These are phyloP conservation scores for Dynastes grantii DNA, from an alignment of 2,888 invertebrate species.

Conservation along the genomic window DNA sequence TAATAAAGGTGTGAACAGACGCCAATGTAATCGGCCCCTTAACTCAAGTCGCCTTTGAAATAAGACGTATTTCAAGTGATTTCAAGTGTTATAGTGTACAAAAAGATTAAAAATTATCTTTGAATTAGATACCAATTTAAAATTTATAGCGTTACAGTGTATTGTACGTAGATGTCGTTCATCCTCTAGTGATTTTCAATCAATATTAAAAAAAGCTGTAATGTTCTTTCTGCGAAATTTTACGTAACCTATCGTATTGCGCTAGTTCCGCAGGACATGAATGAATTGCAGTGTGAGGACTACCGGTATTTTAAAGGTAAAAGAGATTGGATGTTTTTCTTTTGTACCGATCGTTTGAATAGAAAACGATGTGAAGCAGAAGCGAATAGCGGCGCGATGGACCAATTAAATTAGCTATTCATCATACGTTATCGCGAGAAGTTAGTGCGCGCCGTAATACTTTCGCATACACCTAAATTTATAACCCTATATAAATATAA, in stretches of 20 bases:
- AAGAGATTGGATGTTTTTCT: conserved; percentile 8
- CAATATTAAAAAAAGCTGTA: background rate
- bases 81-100: no score
- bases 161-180: background rate
- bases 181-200: background rate
- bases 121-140: no score
- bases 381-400: conserved; percentile 46
- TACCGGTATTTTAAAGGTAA: background rate
- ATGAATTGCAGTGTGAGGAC: conserved; percentile 19
- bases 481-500: conserved; percentile 53
- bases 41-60: no score
- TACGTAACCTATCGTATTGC: background rate
- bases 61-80: no score
- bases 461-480: conserved; percentile 63
- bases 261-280: background rate
- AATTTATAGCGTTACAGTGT: no score
- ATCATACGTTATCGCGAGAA: conserved; percentile 67
- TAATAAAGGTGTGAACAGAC: no score
- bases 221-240: conserved; percentile 17
- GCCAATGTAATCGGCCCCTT: no score
- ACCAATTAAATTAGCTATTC: conserved; percentile 67
- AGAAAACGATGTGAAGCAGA: conserved; percentile 33
- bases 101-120: no score
- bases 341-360: background rate
- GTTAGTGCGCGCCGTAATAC: conserved; percentile 62